Evolutionary conservation across 2,113 vertebrate species (phyloP).

Genomic region (Paedocypris sp.): DNA sequence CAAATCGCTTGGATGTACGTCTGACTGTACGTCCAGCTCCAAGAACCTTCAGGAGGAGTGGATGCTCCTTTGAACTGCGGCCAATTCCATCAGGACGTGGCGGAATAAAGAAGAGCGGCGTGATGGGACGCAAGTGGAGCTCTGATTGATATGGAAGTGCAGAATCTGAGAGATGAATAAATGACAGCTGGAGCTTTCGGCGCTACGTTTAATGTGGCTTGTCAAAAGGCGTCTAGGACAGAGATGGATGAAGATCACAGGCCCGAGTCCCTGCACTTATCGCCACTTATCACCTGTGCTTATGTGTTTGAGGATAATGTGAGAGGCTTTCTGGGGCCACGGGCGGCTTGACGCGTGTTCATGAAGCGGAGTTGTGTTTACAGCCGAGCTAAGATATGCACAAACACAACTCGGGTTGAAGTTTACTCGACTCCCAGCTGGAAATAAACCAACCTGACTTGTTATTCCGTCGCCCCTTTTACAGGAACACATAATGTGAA

Average conservation of each 20-base stretch:
- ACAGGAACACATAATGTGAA: background rate
- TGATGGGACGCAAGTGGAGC: background rate
- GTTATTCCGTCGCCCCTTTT: background rate
- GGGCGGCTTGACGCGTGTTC: background rate
- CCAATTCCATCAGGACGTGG: background rate
- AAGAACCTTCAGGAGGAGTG: background rate
- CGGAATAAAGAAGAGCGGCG: background rate
- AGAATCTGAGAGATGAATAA: slow-evolving; percentile 1
- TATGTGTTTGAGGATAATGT: background rate
- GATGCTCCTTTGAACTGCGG: background rate
- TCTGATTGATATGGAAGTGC: background rate
- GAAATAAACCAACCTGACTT: slow-evolving; percentile 3
- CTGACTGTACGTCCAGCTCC: background rate
- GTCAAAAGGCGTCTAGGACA: background rate
- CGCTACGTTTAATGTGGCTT: background rate
- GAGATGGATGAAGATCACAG: slow-evolving; percentile 1
- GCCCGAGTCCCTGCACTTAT: slow-evolving; percentile 4
- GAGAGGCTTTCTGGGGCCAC: background rate
- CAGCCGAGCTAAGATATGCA: background rate
- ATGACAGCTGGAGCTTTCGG: slow-evolving; percentile 10
- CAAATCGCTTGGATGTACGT: background rate
- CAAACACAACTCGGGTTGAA: background rate
- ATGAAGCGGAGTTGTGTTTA: background rate
- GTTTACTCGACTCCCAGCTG: background rate
- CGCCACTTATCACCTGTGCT: slow-evolving; percentile 7